These are phyloP conservation scores for human DNA, from an alignment of 2,113 vertebrate genomes.

Conservation along the genomic window DNA sequence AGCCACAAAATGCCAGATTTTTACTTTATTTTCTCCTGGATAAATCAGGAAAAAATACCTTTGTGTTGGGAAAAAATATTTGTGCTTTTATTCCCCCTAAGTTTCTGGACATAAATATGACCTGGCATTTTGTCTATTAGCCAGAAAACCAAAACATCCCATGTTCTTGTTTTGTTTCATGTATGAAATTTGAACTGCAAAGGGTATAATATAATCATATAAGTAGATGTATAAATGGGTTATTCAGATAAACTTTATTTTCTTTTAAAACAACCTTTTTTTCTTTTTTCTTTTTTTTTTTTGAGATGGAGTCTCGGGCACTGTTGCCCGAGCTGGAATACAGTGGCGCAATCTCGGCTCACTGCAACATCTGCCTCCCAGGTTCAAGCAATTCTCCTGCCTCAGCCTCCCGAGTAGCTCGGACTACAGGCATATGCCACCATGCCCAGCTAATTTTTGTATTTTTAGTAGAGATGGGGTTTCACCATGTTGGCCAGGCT, in stretches of 20 bases:
- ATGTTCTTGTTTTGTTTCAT: background rate
- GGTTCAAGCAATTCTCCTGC: no score
- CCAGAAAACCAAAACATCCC: background rate
- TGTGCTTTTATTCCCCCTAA: background rate
- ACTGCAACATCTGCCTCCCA: no score
- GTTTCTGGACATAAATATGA: background rate
- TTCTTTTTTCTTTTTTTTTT: no score
- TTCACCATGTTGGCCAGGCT: no score
- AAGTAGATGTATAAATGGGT: background rate
- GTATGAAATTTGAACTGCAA: background rate
- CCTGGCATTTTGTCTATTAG: background rate
- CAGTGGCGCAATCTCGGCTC: no score
- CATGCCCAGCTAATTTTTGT: no score
- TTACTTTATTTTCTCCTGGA: background rate
- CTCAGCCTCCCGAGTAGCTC: no score
- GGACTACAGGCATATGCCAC: no score
- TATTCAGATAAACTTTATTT: constrained; percentile 6
- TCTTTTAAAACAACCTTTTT: background rate
- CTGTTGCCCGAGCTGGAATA: no score
- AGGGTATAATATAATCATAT: background rate
- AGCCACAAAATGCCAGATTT: background rate
- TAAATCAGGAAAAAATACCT: constrained; percentile 24
- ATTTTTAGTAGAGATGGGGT: no score
- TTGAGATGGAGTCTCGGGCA: no score
- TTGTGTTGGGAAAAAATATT: background rate